Base-by-base conservation (phyloP, 2,113 vertebrate species). In the Anarhynchus alexandrinus region DNA sequence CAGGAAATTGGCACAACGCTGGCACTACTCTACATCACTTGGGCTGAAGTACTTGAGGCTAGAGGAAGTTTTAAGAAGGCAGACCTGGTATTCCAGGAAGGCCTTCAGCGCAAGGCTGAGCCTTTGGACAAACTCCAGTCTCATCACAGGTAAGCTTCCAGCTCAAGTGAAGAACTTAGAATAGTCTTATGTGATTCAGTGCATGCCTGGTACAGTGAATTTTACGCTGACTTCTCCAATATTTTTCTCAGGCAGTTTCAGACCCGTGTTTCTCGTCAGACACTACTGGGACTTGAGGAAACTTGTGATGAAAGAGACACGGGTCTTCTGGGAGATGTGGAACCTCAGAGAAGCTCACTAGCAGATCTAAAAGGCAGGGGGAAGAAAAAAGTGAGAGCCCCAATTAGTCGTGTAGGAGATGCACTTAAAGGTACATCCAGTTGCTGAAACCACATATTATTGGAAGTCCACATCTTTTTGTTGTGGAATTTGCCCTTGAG, bases 41-140 rank as follows among this genome's bases (percentile, higher is more conserved):
- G 99, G 99, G 99, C 99, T 78, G 99, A 99, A 94, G 98, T 98
- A 38, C 98, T 99, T 13, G 99, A 99, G 97, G 98, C 98, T 59
- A 98, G 98, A 86, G 99, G 98, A 64, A 99, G 98, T 76, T 98
- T 97, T 82, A 99, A 98, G 92, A 99, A 98, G 98, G 99, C 99
- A 36, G 99, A 99, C 94, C 61, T 94, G 23, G 95, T 99, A 81
- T 99, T 98, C 94, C 99, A 99, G 91, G 98, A 99, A 57, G 99
- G 99, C 7, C 96, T 99, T 73, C 98, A 98, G 85, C 97, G 91
- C 78, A 97, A 96, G 89, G 99, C 99, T 20, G 98, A 99, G 92
- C 99, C 99, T 21, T 89, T 97, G 47, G 99, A 99, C 54, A 99
- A 98, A 57, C 98, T 99, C 12, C 98, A 98, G 70, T 98, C 98